Conservation (phyloP, 2,888 invertebrate species). For the Orthosia gracilis region DNA sequence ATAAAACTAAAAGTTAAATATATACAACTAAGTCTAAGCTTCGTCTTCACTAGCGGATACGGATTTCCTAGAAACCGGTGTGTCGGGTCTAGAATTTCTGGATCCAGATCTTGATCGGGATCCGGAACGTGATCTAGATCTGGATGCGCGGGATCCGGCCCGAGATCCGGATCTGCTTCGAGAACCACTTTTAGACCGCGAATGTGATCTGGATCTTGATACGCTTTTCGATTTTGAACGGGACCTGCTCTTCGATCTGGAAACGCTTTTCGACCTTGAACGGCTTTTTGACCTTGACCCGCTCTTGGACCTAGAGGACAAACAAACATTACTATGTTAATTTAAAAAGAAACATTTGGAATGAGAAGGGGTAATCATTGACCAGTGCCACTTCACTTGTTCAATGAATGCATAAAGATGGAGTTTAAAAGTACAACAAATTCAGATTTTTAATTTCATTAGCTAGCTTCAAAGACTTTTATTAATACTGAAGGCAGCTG, state of each 20-base stretch:
- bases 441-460: no score
- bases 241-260: slow-evolving; percentile 73
- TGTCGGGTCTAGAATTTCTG: slow-evolving; percentile 87
- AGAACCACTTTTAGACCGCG: slow-evolving; percentile 71
- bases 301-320: slow-evolving; percentile 59
- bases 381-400: no score
- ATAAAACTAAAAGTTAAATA: slow-evolving; percentile 55
- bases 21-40: slow-evolving; percentile 74
- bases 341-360: not conserved
- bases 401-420: no score
- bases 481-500: no score
- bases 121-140: slow-evolving; percentile 84
- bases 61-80: slow-evolving; percentile 91
- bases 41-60: slow-evolving; percentile 92
- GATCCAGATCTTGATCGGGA: slow-evolving; percentile 85
- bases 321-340: not conserved
- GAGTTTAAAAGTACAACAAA: no score
- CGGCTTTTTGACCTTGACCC: slow-evolving; percentile 73
- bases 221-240: slow-evolving; percentile 71
- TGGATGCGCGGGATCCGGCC: slow-evolving; percentile 82
- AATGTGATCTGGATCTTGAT: slow-evolving; percentile 77
- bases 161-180: slow-evolving; percentile 72
- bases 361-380: not conserved
- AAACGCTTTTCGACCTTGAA: slow-evolving; percentile 60
- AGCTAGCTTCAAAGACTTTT: not conserved